Evolutionary conservation across 2,797 vertebrate genomes (phyloP), one percentile per base, ranked within the genome.

Genomic region (Phataginus tricuspis): DNA sequence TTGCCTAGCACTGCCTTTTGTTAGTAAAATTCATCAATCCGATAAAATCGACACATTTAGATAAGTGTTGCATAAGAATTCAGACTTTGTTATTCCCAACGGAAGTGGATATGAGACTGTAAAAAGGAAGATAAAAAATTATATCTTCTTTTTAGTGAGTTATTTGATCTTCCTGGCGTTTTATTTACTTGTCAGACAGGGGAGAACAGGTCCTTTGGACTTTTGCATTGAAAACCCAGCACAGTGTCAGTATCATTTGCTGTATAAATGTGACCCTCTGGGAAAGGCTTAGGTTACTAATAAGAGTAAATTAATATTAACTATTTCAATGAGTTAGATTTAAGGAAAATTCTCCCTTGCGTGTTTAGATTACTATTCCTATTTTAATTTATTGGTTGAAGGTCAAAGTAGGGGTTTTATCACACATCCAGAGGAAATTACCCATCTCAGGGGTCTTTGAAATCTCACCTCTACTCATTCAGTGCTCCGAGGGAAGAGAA

Each of bases 11-110:
- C 85, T 95, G 94, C 95, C 83, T 97, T 97, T 97, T 97, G 95
- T 97, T 98, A 96, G 95, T 96, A 90, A 96, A 97, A 97, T 97
- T 98, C 90, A 96, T 96, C 96, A 95, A 96, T 93, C 95, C 27
- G 98, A 98, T 98, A 97, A 97, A 96, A 97, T 97, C 96, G 97
- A 97, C 97, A 97, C 94, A 95, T 96, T 96, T 95, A 95, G 95
- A 97, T 97, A 92, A 96, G 90, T 94, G 94, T 96, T 96, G 95
- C 96, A 71, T 96, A 97, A 97, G 96, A 97, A 97, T 97, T 97
- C 96, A 96, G 97, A 96, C 94, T 94, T 92, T 64, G 96, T 89
- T 98, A 98, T 95, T 96, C 93, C 91, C 77, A 80, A 31, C 55
- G 74, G 91, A 93, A 97, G 90, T 71, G 94, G 69, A n/a, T 91